These are phyloP conservation scores for Anaspis maculata DNA, from an alignment of 2,888 invertebrate species.

Conservation along the genomic window DNA sequence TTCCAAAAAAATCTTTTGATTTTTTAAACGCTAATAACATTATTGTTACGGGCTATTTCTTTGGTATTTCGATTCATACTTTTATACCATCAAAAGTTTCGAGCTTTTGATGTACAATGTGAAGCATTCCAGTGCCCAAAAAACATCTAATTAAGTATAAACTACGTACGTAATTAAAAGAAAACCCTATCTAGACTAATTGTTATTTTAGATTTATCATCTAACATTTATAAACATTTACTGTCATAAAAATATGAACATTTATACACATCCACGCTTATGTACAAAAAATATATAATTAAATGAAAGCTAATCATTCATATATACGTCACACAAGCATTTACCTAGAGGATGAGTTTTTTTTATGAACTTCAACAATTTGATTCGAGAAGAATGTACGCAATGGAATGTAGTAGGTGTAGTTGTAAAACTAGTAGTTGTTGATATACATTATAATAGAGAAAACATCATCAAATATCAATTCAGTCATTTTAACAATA, in stretches of 20 bases:
- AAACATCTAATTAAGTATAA: too few species aligned
- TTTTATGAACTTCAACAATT: too few species aligned
- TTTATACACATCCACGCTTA: conserved; percentile 33
- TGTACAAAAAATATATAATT: conserved; percentile 18
- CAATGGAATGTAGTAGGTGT: too few species aligned
- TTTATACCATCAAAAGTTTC: too few species aligned
- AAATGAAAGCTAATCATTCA: conserved; percentile 7
- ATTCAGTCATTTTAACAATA: conserved; percentile 13
- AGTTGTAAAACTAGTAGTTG: neutral
- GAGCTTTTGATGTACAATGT: conserved; percentile 12
- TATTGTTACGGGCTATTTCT: conserved; percentile 7
- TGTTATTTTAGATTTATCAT: conserved; percentile 13
- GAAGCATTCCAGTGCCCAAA: conserved; percentile 35
- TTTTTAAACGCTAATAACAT: conserved; percentile 8
- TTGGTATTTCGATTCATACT: too few species aligned
- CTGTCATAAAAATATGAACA: conserved; percentile 34
- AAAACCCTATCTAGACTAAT: conserved; percentile 9
- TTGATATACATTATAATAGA: conserved; percentile 9
- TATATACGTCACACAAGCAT: conserved; percentile 6
- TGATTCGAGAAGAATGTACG: too few species aligned
- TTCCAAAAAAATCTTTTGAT: too few species aligned
- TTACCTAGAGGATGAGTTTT: too few species aligned
- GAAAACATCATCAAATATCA: conserved; percentile 6
- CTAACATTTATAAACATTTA: conserved; percentile 30
- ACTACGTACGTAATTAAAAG: too few species aligned